Evolutionary conservation across 2,113 vertebrate species (phyloP), one percentile per base, ranked within the genome.

Genomic region (Scytalopus superciliaris): DNA sequence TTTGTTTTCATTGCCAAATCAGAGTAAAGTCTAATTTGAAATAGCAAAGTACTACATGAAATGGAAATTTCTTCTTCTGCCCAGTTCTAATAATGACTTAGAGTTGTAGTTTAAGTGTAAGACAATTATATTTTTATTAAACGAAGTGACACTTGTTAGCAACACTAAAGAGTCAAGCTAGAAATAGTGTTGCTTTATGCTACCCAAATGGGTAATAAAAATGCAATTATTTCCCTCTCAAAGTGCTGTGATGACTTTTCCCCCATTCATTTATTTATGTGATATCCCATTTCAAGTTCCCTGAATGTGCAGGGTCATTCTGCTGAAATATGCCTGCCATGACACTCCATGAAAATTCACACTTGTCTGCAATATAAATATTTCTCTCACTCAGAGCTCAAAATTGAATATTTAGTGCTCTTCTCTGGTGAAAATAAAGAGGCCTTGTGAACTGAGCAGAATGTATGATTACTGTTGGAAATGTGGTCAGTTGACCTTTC

Each of bases 161-260:
- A 88, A 67, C 50, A 79, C 40, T 87, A 40, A 62, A 33, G 67
- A 57, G 57, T 96, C 77, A 76, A 72, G 90, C n/a, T 75, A 79
- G 62, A 87, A 87, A 35, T 50, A 25, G 3, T 80, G 45, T 88
- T 96, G 50, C 50, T 95, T 94, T 39, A 39, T 93, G 60, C 19
- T 95, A 47, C 50, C 50, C 78, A 88, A 74, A 87, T 67, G 82
- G 33, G 59, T 76, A 91, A 89, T 91, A 93, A 96, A 52, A 96
- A 82, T 59, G 59, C 16, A 47, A 70, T 87, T 91, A 66, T 80
- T 62, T 93, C 35, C 50, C 24, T 83, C 66, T 95, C 35, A 80
- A 85, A 90, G 15, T 67, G 21, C 30, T 68, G 22, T 59, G 55
- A 79, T 89, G 30, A 82, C 17, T 83, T 94, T 95, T 96, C 88